Evolutionary conservation across 2,888 invertebrate species (phyloP), one percentile per base, ranked within the genome.

Genomic region (Incurvaria masculella): DNA sequence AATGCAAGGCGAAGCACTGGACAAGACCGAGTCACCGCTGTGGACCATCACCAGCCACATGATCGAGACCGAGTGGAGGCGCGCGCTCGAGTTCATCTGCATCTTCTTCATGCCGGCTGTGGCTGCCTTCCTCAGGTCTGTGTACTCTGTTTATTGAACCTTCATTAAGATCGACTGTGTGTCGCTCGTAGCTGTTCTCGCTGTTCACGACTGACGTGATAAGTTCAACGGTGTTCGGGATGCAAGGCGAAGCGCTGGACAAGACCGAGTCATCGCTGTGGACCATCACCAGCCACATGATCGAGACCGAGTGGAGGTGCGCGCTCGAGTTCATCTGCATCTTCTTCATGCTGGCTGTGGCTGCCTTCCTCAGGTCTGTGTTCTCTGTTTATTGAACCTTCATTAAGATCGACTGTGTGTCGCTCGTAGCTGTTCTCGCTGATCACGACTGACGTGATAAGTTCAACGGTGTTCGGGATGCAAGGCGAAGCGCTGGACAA

Each of bases 191-290:
- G 49, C 40, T 72, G 23, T 72, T 72, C 55, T 66, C 69, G 1
- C 72, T 72, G 72, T 73, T 72, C 54, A 54, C 73, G 1, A 72
- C 72, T 0, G 72, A 73, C 49, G 72, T 71, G 0, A 68, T 73
- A 2, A 72, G 65, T 0, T 71, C 62, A 39, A 66, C 61, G 1
- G 70, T 66, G 11, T 73, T 73, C 19, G 73, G 73, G 0, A 57
- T 73, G 16, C 59, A 67, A 41, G 61, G 66, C 39, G 72, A 70
- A 51, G 63, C 58, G 1, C 58, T 73, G 2, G 68, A 63, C 27
- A 65, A 66, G 27, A 55, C 62, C 8, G 57, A 59, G 17, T 70
- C 71, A 0, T 71, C 73, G 0, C 59, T 73, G 2, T 73, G 72
- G 72, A 57, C 51, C 51, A 72, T 73, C 51, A 69, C 72, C 4